phyloP scores from a whole-genome alignment of 2,888 invertebrate genomes.

The Chydorus sphaericus region DNA sequence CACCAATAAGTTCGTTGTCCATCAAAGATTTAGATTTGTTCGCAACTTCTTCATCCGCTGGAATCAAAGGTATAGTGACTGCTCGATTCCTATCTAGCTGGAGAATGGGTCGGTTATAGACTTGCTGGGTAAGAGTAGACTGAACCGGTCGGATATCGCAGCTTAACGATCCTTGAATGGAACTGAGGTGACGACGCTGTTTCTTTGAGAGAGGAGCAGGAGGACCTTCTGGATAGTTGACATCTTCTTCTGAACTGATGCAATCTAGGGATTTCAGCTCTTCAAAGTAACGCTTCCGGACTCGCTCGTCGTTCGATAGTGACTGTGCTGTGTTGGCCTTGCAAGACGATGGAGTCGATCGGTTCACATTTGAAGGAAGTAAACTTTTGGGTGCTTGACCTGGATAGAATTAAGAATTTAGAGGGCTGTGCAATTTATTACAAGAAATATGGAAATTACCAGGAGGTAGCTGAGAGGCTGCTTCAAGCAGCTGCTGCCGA shows the following conservation, averaged over 20 bases:
- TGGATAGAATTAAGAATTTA: not conserved
- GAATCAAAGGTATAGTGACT: too few relatives aligned
- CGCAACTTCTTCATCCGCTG: not conserved
- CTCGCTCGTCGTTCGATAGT: conserved; percentile 10
- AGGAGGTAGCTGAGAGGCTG: conserved; percentile 48
- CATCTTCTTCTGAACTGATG: conserved; percentile 51
- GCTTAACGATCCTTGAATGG: conserved; percentile 26
- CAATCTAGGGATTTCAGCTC: conserved; percentile 14
- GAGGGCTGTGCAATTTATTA: not conserved
- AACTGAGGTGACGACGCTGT: conserved; percentile 37
- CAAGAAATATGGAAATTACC: conserved; percentile 28
- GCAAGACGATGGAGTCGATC: not conserved
- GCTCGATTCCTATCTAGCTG: too few relatives aligned
- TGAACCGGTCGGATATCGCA: conserved; percentile 28
- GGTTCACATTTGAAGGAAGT: too few relatives aligned
- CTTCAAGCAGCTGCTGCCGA: conserved; percentile 50
- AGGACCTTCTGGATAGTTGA: conserved; percentile 55
- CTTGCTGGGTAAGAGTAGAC: conserved; percentile 30
- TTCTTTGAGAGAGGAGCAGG: conserved; percentile 41
- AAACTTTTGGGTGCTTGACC: not conserved
- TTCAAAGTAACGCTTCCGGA: conserved; percentile 18
- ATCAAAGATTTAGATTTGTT: not conserved
- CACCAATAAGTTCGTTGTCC: not conserved
- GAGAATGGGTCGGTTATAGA: not conserved
- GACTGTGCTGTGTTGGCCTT: not conserved